phyloP scores from a whole-genome alignment of 2,113 vertebrate species.

The Nicator chloris region DNA sequence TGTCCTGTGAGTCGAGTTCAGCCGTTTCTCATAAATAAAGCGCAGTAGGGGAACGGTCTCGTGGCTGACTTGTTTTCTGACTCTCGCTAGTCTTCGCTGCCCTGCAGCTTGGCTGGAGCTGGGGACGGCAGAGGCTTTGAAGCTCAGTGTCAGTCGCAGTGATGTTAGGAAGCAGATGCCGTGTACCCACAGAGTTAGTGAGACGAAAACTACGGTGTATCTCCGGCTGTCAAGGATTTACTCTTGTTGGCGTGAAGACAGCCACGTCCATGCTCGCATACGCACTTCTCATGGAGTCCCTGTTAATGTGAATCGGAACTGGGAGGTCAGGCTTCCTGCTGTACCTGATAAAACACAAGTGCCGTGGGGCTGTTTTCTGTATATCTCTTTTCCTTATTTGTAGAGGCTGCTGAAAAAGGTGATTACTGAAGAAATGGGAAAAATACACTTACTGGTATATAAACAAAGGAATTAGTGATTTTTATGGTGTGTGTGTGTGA shows the following conservation, averaged over 20 bases:
- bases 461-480: neutral
- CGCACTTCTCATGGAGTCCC: too few species aligned
- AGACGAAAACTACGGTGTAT: neutral
- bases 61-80: neutral
- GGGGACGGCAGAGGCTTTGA: too few species aligned
- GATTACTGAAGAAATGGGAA: neutral
- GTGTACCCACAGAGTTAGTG: too few species aligned
- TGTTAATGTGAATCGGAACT: too few species aligned
- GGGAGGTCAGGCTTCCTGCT: neutral
- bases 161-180: fast-evolving
- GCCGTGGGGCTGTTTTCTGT: neutral
- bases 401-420: neutral
- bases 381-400: neutral
- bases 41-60: fast-evolving
- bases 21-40: neutral
- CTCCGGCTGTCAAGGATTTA: neutral
- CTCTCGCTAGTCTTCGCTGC: neutral
- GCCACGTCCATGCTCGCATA: fast-evolving
- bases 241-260: neutral
- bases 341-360: fast-evolving
- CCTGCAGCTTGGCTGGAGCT: neutral
- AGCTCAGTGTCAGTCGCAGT: neutral
- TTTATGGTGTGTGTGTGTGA: neutral
- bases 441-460: neutral
- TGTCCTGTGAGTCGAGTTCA: neutral